Evolutionary conservation across 2,888 invertebrate species (phyloP).

Genomic region (Geophilus truncorum): DNA sequence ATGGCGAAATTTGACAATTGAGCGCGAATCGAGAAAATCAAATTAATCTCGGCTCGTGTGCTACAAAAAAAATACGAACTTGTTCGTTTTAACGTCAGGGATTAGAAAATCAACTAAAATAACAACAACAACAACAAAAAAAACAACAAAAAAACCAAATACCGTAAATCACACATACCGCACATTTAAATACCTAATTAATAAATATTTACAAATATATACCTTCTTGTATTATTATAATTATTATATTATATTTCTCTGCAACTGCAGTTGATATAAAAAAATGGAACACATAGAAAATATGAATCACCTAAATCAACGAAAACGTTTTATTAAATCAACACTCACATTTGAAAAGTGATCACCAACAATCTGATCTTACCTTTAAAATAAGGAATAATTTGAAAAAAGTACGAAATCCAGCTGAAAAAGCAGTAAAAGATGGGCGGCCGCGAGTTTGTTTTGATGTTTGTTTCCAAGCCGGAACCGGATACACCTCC

Average conservation of each 20-base stretch:
- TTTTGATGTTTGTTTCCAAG: not conserved
- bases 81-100: not conserved
- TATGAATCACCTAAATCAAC: not conserved
- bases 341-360: not conserved
- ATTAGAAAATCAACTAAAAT: no score
- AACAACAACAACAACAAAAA: not conserved
- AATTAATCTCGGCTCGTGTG: slow-evolving; percentile 32
- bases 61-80: not conserved
- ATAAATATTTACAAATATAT: no score
- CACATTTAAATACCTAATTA: not conserved
- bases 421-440: not conserved
- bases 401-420: not conserved
- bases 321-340: not conserved
- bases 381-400: not conserved
- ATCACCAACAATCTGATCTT: not conserved
- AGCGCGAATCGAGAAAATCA: slow-evolving; percentile 20
- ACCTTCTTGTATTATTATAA: no score
- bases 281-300: not conserved
- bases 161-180: no score
- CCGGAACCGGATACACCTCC: not conserved
- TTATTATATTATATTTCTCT: no score
- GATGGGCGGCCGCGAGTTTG: not conserved
- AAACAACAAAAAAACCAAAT: not conserved
- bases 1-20: slow-evolving; percentile 29
- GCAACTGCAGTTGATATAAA: not conserved